Evolutionary conservation across 1,140 invertebrate species (phyloP).

Genomic region (Trachelipus rathkii): DNA sequence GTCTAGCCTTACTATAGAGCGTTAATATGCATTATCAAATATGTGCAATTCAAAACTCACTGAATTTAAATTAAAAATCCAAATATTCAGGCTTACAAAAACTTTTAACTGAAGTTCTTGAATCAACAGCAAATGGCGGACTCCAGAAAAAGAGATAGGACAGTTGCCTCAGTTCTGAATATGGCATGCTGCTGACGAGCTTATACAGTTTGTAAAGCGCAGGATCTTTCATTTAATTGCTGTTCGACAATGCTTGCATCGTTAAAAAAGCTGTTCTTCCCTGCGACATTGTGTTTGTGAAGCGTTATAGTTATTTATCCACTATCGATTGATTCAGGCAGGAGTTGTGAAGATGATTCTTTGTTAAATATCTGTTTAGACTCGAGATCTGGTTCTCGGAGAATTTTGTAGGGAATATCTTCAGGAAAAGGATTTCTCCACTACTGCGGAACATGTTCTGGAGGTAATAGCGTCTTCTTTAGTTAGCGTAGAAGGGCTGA

Average conservation of each 20-base stretch:
- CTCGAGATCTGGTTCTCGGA: too few relatives aligned
- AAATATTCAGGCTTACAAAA: not conserved
- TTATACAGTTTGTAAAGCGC: not conserved
- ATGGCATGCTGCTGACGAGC: not conserved
- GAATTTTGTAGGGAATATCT: too few relatives aligned
- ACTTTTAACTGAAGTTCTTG: constrained; percentile 7
- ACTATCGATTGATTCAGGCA: too few relatives aligned
- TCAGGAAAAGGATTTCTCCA: too few relatives aligned
- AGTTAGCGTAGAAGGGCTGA: too few relatives aligned
- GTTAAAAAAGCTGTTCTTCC: not conserved
- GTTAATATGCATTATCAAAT: not conserved
- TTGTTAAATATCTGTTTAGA: too few relatives aligned
- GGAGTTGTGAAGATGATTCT: too few relatives aligned
- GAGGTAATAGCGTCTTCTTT: too few relatives aligned
- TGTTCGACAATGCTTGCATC: not conserved
- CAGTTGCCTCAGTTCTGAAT: not conserved
- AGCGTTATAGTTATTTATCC: too few relatives aligned
- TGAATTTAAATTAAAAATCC: not conserved
- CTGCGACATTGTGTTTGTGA: not conserved
- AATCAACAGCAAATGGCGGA: not conserved
- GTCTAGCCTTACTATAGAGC: not conserved
- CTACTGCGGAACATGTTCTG: too few relatives aligned
- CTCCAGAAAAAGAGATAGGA: not conserved
- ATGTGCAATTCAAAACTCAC: not conserved
- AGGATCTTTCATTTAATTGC: not conserved